A percentile compares a stretch with the other conserved stretches of the same genome.
These are phyloP conservation scores for Teleopsis dalmanni DNA, from an alignment of 1,140 invertebrate species.

Conservation along the genomic window DNA sequence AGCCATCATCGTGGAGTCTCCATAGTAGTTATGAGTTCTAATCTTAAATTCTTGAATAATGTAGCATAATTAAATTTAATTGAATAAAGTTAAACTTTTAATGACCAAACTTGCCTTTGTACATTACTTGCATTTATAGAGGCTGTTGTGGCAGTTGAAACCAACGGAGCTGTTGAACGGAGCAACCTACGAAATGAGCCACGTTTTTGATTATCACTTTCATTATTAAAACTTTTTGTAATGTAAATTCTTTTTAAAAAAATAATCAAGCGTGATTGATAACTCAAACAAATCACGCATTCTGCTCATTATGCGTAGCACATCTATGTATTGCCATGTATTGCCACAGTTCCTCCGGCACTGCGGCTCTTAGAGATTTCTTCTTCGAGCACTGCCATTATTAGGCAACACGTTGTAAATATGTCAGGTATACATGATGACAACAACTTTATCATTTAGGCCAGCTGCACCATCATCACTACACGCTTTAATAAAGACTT, in stretches of 20 bases:
- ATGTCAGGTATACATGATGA: no score
- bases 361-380: no score
- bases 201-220: neutral
- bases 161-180: no score
- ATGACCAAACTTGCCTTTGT: neutral
- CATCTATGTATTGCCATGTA: no score
- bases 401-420: no score
- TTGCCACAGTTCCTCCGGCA: no score
- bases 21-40: neutral
- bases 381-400: no score
- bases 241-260: neutral
- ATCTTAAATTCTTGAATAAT: neutral
- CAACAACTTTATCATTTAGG: no score
- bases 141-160: no score
- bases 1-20: conserved; percentile 11
- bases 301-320: no score
- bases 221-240: neutral
- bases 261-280: conserved; percentile 2
- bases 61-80: neutral
- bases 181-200: neutral
- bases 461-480: no score
- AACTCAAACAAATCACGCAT: conserved; percentile 1
- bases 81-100: neutral
- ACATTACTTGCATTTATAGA: neutral
- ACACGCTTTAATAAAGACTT: no score